Evolutionary conservation across 2,888 invertebrate species (phyloP).

Genomic region (Nephrotoma appendiculata): DNA sequence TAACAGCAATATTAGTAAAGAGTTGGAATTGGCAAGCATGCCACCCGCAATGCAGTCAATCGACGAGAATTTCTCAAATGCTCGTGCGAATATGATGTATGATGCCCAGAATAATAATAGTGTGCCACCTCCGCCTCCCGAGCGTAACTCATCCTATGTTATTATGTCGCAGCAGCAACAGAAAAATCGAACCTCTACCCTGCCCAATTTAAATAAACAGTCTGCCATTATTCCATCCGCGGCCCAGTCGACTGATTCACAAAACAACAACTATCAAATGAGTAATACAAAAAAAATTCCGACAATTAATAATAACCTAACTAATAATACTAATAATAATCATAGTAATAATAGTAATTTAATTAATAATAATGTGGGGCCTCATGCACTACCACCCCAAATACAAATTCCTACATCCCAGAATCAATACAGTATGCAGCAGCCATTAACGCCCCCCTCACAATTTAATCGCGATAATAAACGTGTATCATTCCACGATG

Average conservation of each 20-base stretch:
- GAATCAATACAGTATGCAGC: neutral
- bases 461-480: conserved; percentile 33
- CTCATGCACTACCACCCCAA: neutral
- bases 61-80: neutral
- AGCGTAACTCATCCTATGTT: conserved; percentile 76
- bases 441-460: conserved; percentile 12
- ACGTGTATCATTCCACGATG: conserved; percentile 64
- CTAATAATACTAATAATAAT: conserved; percentile 9
- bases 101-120: conserved; percentile 5
- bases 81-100: neutral
- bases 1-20: conserved; percentile 5
- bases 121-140: conserved; percentile 61
- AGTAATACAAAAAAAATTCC: conserved; percentile 3
- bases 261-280: neutral
- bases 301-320: conserved; percentile 4
- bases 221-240: neutral
- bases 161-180: conserved; percentile 57
- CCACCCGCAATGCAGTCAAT: neutral
- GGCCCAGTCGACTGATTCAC: neutral
- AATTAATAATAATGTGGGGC: neutral
- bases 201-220: neutral
- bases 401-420: neutral
- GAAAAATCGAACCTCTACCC: conserved; percentile 17
- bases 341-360: conserved; percentile 13
- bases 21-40: neutral